Base-by-base conservation (phyloP, 1,140 invertebrate species). In the Diuraphis noxia region DNA sequence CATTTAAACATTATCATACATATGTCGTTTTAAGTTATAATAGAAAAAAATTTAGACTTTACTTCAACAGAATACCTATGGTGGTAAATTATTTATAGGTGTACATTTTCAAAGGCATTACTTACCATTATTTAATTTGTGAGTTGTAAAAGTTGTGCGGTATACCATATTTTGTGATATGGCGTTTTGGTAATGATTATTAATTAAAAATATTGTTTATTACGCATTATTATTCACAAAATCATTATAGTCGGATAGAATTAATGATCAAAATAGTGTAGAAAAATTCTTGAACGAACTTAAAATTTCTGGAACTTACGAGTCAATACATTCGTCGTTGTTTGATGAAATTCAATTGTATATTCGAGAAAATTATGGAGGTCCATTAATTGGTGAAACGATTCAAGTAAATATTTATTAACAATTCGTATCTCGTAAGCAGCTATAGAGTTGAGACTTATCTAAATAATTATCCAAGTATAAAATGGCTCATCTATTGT, bases 311-410 rank as follows among this genome's bases (percentile, higher is more conserved):
- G 89, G 43, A 8, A 30, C 13, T 1, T 82, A 52, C 77, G 25
- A 52, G 13, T 49, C 46, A 38, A 49, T 82, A 25, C n/a, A 46
- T 25, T 52, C 89, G 77, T 40, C 25, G 25, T 38, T 91, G 25
- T 81, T 13, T 4, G 17, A 21, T 23, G 43, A 82, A 46, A 91
- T 91, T 8, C 72, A 9, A 19, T 2, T 25, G 43, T 91, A 91
- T 36, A 36, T 90, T 43, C 21, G 0, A 52, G 36, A 91, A 21
- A 91, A 82, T 9, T 38, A 52, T 25, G 0, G 21, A 21, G 25
- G 77, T n/a, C 89, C 89, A 13, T 7, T n/a, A 34, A 91, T 91
- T 0, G 72, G 89, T 30, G 89, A 91, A 91, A 81, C 89, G 1
- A 34, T 82, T 21, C 89, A 91, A 19, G 89, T 77, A 40, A 82